phyloP scores from a whole-genome alignment of 2,888 invertebrate genomes.

The Drosophila subquinaria region DNA sequence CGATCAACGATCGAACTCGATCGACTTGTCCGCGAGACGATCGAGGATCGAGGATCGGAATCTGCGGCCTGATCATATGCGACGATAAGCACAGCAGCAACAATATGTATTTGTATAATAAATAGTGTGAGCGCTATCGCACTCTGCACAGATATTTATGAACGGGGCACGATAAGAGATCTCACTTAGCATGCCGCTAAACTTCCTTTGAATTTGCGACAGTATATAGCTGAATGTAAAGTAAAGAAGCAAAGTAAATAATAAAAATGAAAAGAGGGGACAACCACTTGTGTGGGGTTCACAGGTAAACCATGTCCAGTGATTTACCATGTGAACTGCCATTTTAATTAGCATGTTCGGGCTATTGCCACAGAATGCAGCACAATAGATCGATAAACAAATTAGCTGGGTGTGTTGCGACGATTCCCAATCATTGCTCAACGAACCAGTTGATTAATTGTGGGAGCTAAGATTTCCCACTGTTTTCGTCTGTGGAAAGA shows the following conservation, averaged over 20 bases:
- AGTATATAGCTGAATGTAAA: slow-evolving; percentile 56
- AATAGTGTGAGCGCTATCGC: slow-evolving; percentile 80
- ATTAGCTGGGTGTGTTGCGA: slow-evolving; percentile 67
- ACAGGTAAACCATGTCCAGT: slow-evolving; percentile 52
- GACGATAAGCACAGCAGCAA: slow-evolving; percentile 64
- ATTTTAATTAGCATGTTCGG: slow-evolving; percentile 75
- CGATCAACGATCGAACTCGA: slow-evolving; percentile 52
- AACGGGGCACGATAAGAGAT: slow-evolving; percentile 74
- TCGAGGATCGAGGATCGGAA: slow-evolving; percentile 65
- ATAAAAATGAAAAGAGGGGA: too few relatives aligned
- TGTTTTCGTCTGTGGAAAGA: slow-evolving; percentile 51
- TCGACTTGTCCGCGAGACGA: slow-evolving; percentile 42
- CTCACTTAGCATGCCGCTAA: slow-evolving; percentile 71
- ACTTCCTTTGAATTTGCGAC: slow-evolving; percentile 51
- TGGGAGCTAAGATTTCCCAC: slow-evolving; percentile 83
- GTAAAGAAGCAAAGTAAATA: not conserved
- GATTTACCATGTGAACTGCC: slow-evolving; percentile 69
- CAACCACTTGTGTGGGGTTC: slow-evolving; percentile 66
- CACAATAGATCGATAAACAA: slow-evolving; percentile 77
- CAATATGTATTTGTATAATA: slow-evolving; percentile 67
- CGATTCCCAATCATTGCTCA: slow-evolving; percentile 72
- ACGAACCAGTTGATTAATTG: slow-evolving; percentile 80
- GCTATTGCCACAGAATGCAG: slow-evolving; percentile 53
- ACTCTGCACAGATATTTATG: slow-evolving; percentile 68
- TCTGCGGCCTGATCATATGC: slow-evolving; percentile 72